A percentile compares a stretch with the other conserved stretches of the same genome.
Conservation (phyloP, 2,113 vertebrate genomes). For the Stegastes partitus region DNA sequence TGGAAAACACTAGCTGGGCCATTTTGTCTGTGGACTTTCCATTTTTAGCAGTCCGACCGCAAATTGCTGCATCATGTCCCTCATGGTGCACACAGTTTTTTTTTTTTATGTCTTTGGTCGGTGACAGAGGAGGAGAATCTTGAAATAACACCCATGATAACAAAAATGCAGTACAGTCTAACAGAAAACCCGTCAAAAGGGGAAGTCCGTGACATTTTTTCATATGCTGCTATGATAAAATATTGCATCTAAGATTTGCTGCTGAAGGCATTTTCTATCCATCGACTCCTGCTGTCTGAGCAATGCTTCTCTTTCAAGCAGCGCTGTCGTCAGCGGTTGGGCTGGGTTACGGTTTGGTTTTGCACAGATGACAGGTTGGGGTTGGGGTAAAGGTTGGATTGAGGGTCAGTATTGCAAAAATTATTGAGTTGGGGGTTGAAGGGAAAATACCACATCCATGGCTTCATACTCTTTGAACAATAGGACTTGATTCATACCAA, state of each 20-base stretch:
- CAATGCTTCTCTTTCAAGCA: too few species aligned
- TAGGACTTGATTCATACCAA: too few species aligned
- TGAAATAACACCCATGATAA: constrained; percentile 42
- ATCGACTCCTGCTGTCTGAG: not conserved
- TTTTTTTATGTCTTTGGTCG: constrained; percentile 34
- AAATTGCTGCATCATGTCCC: constrained; percentile 75
- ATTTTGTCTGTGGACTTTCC: constrained; percentile 64
- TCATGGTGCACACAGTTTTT: constrained; percentile 32
- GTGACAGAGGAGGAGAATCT: constrained; percentile 48
- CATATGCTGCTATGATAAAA: not conserved
- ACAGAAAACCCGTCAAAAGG: not conserved
- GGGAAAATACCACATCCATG: too few species aligned
- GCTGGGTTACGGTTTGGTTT: not conserved
- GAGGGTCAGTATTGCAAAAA: too few species aligned
- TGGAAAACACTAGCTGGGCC: constrained; percentile 61
- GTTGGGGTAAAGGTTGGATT: too few species aligned
- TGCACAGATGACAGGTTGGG: not conserved
- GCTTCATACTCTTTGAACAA: too few species aligned
- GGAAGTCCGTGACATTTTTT: too few species aligned
- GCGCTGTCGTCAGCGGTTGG: not conserved
- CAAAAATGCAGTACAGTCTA: constrained; percentile 29
- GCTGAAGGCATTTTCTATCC: not conserved
- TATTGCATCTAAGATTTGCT: not conserved
- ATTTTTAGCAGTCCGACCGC: constrained; percentile 75
- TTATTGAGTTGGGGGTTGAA: too few species aligned